These are phyloP conservation scores for Callyntrura guangdongensis DNA, from an alignment of 2,888 invertebrate genomes.

Conservation along the genomic window DNA sequence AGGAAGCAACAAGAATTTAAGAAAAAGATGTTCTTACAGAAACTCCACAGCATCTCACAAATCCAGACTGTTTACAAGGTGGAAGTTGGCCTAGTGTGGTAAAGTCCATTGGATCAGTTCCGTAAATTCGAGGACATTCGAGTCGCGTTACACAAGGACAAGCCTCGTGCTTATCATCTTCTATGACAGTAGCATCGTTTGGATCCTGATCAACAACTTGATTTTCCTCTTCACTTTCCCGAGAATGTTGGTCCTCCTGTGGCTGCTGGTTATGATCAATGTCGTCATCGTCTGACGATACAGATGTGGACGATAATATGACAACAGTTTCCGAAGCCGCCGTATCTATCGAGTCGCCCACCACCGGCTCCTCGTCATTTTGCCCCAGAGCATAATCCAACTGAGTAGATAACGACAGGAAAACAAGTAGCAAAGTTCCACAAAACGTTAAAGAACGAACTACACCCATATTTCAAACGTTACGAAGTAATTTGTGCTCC, in stretches of 20 bases:
- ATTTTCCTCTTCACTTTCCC: constrained; percentile 16
- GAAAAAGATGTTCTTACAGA: constrained; percentile 77
- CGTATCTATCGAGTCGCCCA: background rate
- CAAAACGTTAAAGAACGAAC: constrained; percentile 48
- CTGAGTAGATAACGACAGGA: constrained; percentile 21
- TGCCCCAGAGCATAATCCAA: constrained; percentile 63
- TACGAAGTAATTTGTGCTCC: background rate
- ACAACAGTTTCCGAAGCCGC: background rate
- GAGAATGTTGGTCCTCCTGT: background rate
- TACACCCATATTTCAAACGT: constrained; percentile 58
- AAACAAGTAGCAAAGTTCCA: constrained; percentile 58
- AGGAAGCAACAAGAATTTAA: too few relatives aligned
- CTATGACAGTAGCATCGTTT: background rate
- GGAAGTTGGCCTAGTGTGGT: constrained; percentile 80
- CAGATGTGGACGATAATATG: background rate
- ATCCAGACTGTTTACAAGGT: constrained; percentile 79
- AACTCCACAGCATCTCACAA: constrained; percentile 83
- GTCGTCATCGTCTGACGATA: background rate
- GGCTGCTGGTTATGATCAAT: background rate
- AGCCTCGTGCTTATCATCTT: constrained; percentile 45
- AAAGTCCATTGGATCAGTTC: constrained; percentile 81
- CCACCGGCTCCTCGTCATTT: constrained; percentile 32
- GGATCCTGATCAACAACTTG: background rate
- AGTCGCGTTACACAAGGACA: constrained; percentile 81
- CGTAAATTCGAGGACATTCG: constrained; percentile 81